A percentile compares a stretch with the other conserved stretches of the same genome.
Conservation (phyloP, 2,113 vertebrate genomes). For the Channa maculata region DNA sequence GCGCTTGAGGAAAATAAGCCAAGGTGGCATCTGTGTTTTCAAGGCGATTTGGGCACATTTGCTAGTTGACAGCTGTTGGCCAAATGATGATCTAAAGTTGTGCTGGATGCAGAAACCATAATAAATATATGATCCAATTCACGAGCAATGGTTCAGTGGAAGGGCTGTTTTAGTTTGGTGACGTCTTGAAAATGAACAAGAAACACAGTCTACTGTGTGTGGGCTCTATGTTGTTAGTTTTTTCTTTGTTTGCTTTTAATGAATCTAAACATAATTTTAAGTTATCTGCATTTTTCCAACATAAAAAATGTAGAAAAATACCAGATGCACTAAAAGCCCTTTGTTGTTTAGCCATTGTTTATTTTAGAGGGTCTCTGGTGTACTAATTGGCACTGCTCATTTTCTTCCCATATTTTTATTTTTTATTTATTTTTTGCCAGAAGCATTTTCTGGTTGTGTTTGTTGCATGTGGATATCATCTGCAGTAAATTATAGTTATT, state of each 20-base stretch:
- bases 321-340: neutral
- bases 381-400: neutral
- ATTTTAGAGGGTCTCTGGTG: neutral
- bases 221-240: neutral
- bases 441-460: neutral
- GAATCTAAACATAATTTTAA: too few relatives aligned
- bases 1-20: slow-evolving; percentile 2
- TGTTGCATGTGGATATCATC: neutral
- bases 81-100: slow-evolving; percentile 6
- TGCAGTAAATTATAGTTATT: neutral
- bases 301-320: neutral
- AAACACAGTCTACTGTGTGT: neutral
- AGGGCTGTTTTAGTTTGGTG: neutral
- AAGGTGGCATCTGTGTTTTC: slow-evolving; percentile 8
- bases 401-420: neutral
- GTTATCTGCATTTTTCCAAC: too few relatives aligned
- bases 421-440: neutral
- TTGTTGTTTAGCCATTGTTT: neutral
- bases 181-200: neutral
- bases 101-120: neutral
- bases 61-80: neutral
- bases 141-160: neutral
- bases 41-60: neutral
- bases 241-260: too few relatives aligned
- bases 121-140: slow-evolving; percentile 1